A percentile compares a stretch with the other conserved stretches of the same genome.
phyloP scores from a whole-genome alignment of 2,113 vertebrate species.

The Fregata magnificens region DNA sequence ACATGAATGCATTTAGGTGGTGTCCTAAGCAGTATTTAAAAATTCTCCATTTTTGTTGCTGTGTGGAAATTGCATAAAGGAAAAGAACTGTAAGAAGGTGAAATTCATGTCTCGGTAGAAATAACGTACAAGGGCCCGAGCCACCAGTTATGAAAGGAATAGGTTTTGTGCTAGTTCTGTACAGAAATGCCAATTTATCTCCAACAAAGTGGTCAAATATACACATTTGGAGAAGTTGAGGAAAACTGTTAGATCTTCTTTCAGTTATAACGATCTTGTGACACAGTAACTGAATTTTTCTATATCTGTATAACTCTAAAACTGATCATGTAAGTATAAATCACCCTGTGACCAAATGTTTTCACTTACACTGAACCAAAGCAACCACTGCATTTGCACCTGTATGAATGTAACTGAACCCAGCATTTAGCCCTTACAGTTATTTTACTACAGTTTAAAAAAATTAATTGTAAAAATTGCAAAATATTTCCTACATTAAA shows the following conservation, averaged over 20 bases:
- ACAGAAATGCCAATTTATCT: not conserved
- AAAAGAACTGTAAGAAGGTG: not conserved
- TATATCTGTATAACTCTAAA: not conserved
- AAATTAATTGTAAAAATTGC: not conserved
- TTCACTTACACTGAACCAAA: not conserved
- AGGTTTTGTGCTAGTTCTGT: not conserved
- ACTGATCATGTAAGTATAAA: not conserved
- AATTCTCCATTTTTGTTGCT: not conserved
- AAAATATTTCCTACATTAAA: not conserved
- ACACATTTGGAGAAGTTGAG: not conserved
- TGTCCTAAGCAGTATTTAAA: not conserved
- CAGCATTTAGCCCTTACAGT: not conserved
- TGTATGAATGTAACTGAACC: not conserved
- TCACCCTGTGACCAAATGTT: not conserved
- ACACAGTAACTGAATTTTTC: not conserved
- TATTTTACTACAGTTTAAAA: not conserved
- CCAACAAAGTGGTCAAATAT: not conserved
- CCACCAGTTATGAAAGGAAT: not conserved
- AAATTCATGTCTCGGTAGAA: not conserved
- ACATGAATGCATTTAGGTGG: not conserved
- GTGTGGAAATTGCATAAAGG: not conserved
- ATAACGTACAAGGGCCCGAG: not conserved
- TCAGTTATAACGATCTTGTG: not conserved
- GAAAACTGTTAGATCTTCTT: not conserved
- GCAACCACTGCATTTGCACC: not conserved